Evolutionary conservation across 2,888 invertebrate species (phyloP).

Genomic region (Abscondita cerata): DNA sequence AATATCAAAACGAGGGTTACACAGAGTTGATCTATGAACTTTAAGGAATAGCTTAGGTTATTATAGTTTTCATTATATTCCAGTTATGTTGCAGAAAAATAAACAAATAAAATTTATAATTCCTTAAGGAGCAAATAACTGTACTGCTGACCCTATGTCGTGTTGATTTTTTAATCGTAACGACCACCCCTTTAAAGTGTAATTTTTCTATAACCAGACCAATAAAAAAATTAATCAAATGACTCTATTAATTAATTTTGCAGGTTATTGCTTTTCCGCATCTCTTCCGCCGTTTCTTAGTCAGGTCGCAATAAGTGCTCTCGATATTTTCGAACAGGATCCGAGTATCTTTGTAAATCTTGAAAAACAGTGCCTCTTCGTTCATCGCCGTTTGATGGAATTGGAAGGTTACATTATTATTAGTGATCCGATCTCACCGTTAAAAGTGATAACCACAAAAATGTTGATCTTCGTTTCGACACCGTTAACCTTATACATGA

Average conservation of each 20-base stretch:
- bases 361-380: conserved; percentile 62
- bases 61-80: too few relatives aligned
- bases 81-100: too few relatives aligned
- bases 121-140: too few relatives aligned
- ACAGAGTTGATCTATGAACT: too few relatives aligned
- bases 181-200: not conserved
- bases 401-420: conserved; percentile 51
- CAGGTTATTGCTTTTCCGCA: conserved; percentile 95
- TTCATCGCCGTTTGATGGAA: conserved; percentile 63
- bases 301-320: conserved; percentile 80
- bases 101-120: too few relatives aligned
- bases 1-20: too few relatives aligned
- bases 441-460: conserved; percentile 39
- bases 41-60: too few relatives aligned
- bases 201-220: not conserved
- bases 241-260: conserved; percentile 40
- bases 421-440: conserved; percentile 52
- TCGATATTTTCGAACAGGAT: conserved; percentile 74
- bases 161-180: too few relatives aligned
- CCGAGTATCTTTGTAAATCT: conserved; percentile 70
- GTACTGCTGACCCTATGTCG: too few relatives aligned
- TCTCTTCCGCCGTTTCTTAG: conserved; percentile 92
- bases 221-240: not conserved
- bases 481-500: conserved; percentile 42
- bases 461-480: conserved; percentile 19